Evolutionary conservation across 2,888 invertebrate genomes (phyloP).

Genomic region (Clivina fossor): DNA sequence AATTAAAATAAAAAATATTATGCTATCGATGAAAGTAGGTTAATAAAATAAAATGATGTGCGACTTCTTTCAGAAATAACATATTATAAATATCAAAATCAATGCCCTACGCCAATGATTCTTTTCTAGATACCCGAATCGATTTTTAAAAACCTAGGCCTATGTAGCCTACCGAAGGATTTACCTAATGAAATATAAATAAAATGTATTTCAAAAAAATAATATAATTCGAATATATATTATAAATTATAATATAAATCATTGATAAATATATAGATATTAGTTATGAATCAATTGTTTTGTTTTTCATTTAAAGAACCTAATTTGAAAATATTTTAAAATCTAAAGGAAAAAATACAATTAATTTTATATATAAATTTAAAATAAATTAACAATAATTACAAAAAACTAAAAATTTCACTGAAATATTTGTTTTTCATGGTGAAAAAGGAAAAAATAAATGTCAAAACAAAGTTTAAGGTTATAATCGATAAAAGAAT

Average conservation of each 20-base stretch:
- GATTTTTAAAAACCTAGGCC: conserved; percentile 33
- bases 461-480: background rate
- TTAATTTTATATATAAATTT: background rate
- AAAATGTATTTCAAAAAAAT: background rate
- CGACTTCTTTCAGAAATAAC: too few relatives aligned
- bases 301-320: too few relatives aligned
- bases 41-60: too few relatives aligned
- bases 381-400: background rate
- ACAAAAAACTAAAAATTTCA: background rate
- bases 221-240: background rate
- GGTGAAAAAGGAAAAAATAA: background rate
- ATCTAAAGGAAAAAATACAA: background rate
- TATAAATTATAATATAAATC: background rate
- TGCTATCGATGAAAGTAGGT: too few relatives aligned
- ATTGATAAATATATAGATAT: too few relatives aligned
- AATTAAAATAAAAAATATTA: background rate
- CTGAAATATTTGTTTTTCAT: background rate
- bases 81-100: background rate
- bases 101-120: conserved; percentile 24
- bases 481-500: background rate
- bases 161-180: conserved; percentile 12
- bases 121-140: conserved; percentile 15
- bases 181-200: background rate
- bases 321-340: too few relatives aligned
- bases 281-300: too few relatives aligned